Percentiles rank a stretch among this genome's conserved stretches.
phyloP scores from a whole-genome alignment of 1,140 invertebrate species.

The Venustaconcha ellipsiformis region DNA sequence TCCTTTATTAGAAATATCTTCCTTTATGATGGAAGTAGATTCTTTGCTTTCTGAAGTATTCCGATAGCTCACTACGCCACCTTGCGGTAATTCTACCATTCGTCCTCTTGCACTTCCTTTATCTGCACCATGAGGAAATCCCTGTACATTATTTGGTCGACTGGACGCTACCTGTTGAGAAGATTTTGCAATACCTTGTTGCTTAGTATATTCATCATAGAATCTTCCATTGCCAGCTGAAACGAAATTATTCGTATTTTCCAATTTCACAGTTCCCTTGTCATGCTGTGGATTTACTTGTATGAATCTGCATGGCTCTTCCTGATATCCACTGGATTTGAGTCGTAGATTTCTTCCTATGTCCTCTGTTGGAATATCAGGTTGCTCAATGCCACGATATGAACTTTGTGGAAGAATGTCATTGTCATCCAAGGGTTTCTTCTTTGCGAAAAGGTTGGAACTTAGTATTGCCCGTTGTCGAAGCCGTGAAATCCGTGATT shows the following conservation, averaged over 20 bases:
- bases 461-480: conserved; percentile 56
- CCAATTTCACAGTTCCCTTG: conserved; percentile 21
- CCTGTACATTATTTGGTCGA: conserved; percentile 3
- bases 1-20: conserved; percentile 4
- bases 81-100: conserved; percentile 2
- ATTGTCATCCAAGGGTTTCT: conserved; percentile 7
- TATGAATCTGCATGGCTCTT: neutral
- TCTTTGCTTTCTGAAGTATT: neutral
- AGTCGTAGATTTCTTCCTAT: conserved; percentile 6
- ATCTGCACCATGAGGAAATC: neutral
- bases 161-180: conserved; percentile 20
- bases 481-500: conserved; percentile 54
- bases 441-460: conserved; percentile 30
- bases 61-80: neutral
- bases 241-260: conserved; percentile 21
- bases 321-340: conserved; percentile 3
- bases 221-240: conserved; percentile 3
- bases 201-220: conserved; percentile 16
- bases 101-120: neutral
- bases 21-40: neutral
- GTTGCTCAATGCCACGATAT: neutral
- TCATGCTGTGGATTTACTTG: conserved; percentile 16
- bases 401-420: conserved; percentile 2
- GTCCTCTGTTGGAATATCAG: conserved; percentile 6
- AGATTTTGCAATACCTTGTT: conserved; percentile 15